Conservation (phyloP, 2,113 vertebrate genomes). For the Sula dactylatra region DNA sequence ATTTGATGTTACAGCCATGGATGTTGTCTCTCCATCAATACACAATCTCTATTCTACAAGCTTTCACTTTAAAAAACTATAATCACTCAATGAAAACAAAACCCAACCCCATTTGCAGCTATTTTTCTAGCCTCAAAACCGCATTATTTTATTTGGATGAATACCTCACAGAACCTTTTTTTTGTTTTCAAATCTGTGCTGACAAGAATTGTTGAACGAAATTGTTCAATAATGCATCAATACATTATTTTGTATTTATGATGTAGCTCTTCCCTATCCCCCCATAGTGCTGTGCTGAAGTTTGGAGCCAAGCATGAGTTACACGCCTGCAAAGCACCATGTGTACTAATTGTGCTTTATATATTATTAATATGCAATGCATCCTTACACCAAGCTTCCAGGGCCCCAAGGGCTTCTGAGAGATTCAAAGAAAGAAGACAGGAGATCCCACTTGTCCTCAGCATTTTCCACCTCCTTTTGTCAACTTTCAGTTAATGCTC, state of each 20-base stretch:
- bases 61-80: background rate
- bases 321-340: background rate
- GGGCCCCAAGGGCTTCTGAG: background rate
- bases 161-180: background rate
- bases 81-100: background rate
- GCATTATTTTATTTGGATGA: background rate
- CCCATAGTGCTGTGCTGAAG: background rate
- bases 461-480: background rate
- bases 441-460: background rate
- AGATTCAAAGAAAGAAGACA: background rate
- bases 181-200: background rate
- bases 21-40: background rate
- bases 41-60: background rate
- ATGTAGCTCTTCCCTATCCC: background rate
- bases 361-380: background rate
- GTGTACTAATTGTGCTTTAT: constrained; percentile 21
- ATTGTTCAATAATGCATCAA: constrained; percentile 50
- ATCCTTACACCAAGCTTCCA: background rate
- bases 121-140: background rate
- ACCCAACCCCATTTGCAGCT: background rate
- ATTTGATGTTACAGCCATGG: background rate
- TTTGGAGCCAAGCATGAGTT: background rate
- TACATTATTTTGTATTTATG: background rate
- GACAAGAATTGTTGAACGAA: constrained; percentile 2
- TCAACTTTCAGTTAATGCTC: background rate